Conservation (phyloP, 2,888 invertebrate species). For the Antheraea assamensis region DNA sequence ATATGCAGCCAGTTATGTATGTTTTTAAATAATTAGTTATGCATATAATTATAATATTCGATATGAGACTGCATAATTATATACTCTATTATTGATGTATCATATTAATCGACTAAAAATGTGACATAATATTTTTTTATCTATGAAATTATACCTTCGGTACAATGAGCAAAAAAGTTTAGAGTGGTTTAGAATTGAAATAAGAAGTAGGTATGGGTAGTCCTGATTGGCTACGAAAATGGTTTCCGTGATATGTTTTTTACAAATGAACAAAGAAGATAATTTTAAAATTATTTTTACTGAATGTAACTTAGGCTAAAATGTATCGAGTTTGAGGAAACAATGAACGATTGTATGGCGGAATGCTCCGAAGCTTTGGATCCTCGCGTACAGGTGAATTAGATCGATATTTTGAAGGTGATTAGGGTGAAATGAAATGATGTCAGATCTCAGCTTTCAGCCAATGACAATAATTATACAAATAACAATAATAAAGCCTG, state of each 20-base stretch:
- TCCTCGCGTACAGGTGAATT: slow-evolving; percentile 89
- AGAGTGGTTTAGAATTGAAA: slow-evolving; percentile 25
- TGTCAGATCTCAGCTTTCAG: neutral
- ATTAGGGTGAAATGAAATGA: slow-evolving; percentile 17
- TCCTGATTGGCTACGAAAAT: slow-evolving; percentile 29
- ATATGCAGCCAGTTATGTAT: no score
- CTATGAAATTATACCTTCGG: neutral
- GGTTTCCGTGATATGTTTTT: slow-evolving; percentile 37
- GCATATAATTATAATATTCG: no score
- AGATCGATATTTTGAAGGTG: slow-evolving; percentile 63
- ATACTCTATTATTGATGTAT: neutral
- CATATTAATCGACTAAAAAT: neutral
- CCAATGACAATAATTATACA: neutral
- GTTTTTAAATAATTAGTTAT: no score
- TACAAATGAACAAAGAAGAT: slow-evolving; percentile 35
- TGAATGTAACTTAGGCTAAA: slow-evolving; percentile 52
- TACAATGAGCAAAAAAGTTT: slow-evolving; percentile 15
- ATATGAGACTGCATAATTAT: no score
- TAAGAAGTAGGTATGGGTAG: neutral
- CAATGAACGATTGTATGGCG: slow-evolving; percentile 83
- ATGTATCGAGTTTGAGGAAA: slow-evolving; percentile 63
- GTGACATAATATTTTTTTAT: neutral
- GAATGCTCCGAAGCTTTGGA: slow-evolving; percentile 88
- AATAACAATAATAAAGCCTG: neutral
- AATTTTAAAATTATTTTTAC: slow-evolving; percentile 33